These are phyloP conservation scores for Hirtodrosophila cameraria DNA, from an alignment of 2,888 invertebrate species.

Conservation along the genomic window DNA sequence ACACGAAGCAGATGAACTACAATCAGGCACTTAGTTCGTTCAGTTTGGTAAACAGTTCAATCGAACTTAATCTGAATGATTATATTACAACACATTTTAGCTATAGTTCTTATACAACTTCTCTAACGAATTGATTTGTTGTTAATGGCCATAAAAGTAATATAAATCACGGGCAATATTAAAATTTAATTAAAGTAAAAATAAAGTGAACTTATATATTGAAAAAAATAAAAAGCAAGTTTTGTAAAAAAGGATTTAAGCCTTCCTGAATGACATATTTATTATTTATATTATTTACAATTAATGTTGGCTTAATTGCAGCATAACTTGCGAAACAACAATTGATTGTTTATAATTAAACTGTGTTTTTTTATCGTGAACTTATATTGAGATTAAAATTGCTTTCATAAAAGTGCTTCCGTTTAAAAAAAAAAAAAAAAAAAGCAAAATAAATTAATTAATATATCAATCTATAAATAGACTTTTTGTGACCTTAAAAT, in stretches of 20 bases:
- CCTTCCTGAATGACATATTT: constrained; percentile 20
- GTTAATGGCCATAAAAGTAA: constrained; percentile 20
- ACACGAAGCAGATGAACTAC: too few relatives aligned
- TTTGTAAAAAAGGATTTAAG: constrained; percentile 7
- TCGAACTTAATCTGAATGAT: too few relatives aligned
- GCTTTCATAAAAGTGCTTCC: too few relatives aligned
- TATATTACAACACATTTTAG: too few relatives aligned
- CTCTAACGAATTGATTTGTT: constrained; percentile 17
- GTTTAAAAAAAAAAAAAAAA: too few relatives aligned
- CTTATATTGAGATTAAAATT: neutral
- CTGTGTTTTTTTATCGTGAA: constrained; percentile 6
- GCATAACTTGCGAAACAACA: constrained; percentile 13
- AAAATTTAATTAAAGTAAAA: constrained; percentile 61
- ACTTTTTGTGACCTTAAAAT: too few relatives aligned
- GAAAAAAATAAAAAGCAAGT: constrained; percentile 14
- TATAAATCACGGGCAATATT: constrained; percentile 46
- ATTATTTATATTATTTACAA: constrained; percentile 7
- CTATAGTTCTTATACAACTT: constrained; percentile 6
- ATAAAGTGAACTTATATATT: constrained; percentile 40
- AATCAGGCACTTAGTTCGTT: too few relatives aligned
- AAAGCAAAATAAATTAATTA: too few relatives aligned
- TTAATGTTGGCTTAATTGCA: constrained; percentile 14
- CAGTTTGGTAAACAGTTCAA: too few relatives aligned
- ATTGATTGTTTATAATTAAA: constrained; percentile 31
- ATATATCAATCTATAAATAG: too few relatives aligned